Base-by-base conservation (phyloP, 2,113 vertebrate species). In the Hyperopisus bebe region DNA sequence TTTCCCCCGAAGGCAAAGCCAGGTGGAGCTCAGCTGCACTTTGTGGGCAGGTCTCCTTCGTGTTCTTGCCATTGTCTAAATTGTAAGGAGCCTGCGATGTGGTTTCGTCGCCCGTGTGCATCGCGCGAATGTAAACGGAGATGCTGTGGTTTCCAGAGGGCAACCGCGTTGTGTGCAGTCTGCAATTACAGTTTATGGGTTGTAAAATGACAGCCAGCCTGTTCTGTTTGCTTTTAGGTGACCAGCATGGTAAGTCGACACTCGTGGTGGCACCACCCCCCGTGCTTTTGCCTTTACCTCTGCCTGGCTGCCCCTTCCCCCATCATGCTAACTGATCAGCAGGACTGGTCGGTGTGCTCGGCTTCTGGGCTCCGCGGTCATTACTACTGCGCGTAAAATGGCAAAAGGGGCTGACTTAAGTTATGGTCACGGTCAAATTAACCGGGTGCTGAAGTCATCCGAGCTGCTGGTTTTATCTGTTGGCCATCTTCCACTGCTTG, bases 141-240 rank as follows among this genome's bases (percentile, higher is more conserved):
- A 70, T 31, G 62, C 62, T 70, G 27, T 1, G 62, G 9, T 31
- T 70, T 70, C 62, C 62, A 70, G 62, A 70, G 62, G n/a, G 10
- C 62, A 31, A 66, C 11, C 35, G 13, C 3, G 4, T 5, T 80
- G 35, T 35, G 5, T 19, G 74, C 17, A 6, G 74, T 42, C 35
- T 80, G 74, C 15, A 42, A 35, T 80, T 4, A 80, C 35, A 39
- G 96, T 93, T 94, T 87, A 46, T 24, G 48, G 83, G 46, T 39
- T 90, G 77, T 88, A 51, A 55, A 85, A 89, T 88, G 86, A 91
- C 89, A 91, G 17, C 62, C 8, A 24, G 66, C 84, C 44, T 89
- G 96, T 93, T 97, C 96, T 97, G 94, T 97, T 97, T 97, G 95
- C 96, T 96, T 95, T 94, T 96, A 97, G 97, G 97, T 97, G 94